These are phyloP conservation scores for Aphis craccivora DNA, from an alignment of 1,140 invertebrate genomes.

Conservation along the genomic window DNA sequence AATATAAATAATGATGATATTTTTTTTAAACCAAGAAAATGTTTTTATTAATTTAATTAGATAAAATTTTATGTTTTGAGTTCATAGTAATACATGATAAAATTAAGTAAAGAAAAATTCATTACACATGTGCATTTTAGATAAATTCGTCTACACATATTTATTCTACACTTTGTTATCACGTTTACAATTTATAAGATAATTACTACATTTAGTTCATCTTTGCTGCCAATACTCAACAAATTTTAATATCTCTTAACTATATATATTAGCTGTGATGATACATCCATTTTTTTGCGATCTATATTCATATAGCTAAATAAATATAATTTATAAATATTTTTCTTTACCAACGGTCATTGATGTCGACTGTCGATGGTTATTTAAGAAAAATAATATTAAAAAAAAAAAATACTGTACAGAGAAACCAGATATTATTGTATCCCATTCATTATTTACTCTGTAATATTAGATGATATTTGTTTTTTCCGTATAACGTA, in stretches of 20 bases:
- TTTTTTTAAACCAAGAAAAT: not conserved
- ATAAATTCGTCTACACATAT: not conserved
- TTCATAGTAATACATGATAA: not conserved
- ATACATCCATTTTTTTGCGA: not conserved
- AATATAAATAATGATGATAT: not conserved
- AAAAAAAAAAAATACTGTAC: not conserved
- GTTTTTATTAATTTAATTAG: not conserved
- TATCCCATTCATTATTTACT: not conserved
- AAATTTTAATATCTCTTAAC: not conserved
- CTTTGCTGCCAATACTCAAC: not conserved
- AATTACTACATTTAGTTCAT: not conserved
- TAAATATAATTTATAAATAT: not conserved
- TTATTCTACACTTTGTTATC: not conserved
- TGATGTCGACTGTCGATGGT: not conserved
- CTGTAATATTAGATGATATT: not conserved
- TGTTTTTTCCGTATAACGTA: not conserved
- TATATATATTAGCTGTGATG: not conserved
- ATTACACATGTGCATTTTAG: not conserved
- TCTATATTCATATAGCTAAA: not conserved
- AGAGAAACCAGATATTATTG: slow-evolving; percentile 4
- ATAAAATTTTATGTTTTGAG: too few species aligned
- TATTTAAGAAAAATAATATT: not conserved
- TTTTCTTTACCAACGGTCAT: not conserved
- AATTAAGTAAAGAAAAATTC: not conserved
- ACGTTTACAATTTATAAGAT: not conserved